Conservation (phyloP, 30 jellyfish, hydroid and myxozoan genomes). For the Chrysaora quinquecirrha region DNA sequence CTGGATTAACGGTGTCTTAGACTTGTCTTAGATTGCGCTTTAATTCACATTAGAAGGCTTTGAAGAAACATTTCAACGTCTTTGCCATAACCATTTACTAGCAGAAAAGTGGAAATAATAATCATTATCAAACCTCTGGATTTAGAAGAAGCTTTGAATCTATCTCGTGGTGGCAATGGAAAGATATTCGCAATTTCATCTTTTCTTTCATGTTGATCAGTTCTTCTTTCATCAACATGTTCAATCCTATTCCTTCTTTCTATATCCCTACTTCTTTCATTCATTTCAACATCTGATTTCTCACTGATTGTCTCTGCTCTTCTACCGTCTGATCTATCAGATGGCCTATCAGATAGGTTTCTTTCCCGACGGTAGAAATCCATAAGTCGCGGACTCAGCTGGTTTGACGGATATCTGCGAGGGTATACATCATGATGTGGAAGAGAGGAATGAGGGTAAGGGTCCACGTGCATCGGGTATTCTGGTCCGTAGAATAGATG, state of each 20-base stretch:
- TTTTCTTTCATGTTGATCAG: slow-evolving; percentile 24
- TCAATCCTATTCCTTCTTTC: slow-evolving; percentile 8
- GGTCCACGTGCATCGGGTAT: slow-evolving; percentile 85
- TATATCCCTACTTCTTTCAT: slow-evolving; percentile 24
- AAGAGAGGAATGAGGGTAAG: slow-evolving; percentile 71
- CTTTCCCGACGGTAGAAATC: slow-evolving; percentile 85
- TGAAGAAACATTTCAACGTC: too few species aligned
- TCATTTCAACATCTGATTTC: slow-evolving; percentile 16
- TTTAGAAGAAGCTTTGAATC: neutral
- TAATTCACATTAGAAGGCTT: too few species aligned
- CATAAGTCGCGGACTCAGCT: slow-evolving; percentile 86
- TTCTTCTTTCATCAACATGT: slow-evolving; percentile 8
- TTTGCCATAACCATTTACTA: too few species aligned
- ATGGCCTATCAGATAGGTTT: slow-evolving; percentile 37
- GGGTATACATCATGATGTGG: slow-evolving; percentile 66
- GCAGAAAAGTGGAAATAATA: too few species aligned
- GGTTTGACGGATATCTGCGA: slow-evolving; percentile 66
- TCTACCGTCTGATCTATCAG: slow-evolving; percentile 42
- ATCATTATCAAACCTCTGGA: slow-evolving; percentile 1
- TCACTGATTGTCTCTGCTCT: slow-evolving; percentile 34
- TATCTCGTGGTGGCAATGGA: neutral
- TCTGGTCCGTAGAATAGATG: slow-evolving; percentile 85
- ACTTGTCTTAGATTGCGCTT: too few species aligned
- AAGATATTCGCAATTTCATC: neutral
- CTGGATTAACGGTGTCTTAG: too few species aligned